A percentile compares a stretch with the other conserved stretches of the same genome.
phyloP scores from a whole-genome alignment of 1,140 invertebrate species.

The Eumeta japonica region DNA sequence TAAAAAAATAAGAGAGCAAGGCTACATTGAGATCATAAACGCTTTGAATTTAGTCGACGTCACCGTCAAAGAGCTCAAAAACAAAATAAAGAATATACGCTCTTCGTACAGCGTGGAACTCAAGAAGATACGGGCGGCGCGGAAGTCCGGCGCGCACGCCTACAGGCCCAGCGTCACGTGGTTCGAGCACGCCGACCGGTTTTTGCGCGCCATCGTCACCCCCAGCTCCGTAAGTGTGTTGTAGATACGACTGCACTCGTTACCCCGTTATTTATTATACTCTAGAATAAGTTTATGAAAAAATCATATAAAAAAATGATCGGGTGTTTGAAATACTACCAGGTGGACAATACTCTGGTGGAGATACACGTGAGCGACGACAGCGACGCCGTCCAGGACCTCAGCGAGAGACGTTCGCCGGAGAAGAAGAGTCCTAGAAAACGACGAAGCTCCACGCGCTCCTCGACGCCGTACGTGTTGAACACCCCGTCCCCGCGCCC shows the following conservation, averaged over 20 bases:
- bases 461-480: slow-evolving; percentile 49
- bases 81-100: slow-evolving; percentile 54
- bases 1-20: slow-evolving; percentile 50
- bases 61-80: slow-evolving; percentile 52
- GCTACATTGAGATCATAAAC: slow-evolving; percentile 50
- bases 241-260: too few species aligned
- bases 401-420: slow-evolving; percentile 44
- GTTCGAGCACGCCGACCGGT: slow-evolving; percentile 56
- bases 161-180: slow-evolving; percentile 55
- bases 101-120: slow-evolving; percentile 53
- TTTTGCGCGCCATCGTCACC: slow-evolving; percentile 53
- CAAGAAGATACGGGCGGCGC: slow-evolving; percentile 54
- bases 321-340: slow-evolving; percentile 3
- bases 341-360: slow-evolving; percentile 46
- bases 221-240: slow-evolving; percentile 50
- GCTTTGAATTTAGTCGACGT: slow-evolving; percentile 44
- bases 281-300: too few species aligned
- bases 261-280: too few species aligned
- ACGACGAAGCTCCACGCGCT: slow-evolving; percentile 44
- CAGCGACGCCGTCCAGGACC: slow-evolving; percentile 46
- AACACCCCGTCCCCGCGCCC: slow-evolving; percentile 49
- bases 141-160: slow-evolving; percentile 51
- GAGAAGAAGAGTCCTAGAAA: slow-evolving; percentile 50
- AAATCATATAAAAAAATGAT: too few species aligned
- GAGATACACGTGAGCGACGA: slow-evolving; percentile 49